Conservation (phyloP, 2,113 vertebrate genomes). For the Paradisaea rubra region DNA sequence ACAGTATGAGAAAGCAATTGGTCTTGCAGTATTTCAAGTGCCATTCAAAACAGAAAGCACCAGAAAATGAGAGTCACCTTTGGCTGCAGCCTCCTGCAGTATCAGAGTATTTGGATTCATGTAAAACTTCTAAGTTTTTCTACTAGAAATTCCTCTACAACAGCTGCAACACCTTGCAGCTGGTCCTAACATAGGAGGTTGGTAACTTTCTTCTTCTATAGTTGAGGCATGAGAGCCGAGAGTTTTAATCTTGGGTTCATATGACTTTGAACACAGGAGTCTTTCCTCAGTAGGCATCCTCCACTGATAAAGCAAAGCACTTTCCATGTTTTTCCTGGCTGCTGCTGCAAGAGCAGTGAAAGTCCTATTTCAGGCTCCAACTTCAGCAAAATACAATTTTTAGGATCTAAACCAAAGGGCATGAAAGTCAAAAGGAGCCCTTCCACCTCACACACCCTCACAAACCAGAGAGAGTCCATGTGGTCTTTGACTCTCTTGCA, state of each 20-base stretch:
- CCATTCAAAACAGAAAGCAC: neutral
- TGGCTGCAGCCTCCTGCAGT: neutral
- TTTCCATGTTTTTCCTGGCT: neutral
- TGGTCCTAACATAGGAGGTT: neutral
- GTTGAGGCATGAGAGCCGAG: neutral
- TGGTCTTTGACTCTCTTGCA: neutral
- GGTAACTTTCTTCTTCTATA: neutral
- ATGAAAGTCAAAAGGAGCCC: neutral
- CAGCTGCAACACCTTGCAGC: neutral
- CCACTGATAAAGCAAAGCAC: neutral
- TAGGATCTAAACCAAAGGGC: neutral
- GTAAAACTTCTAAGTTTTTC: neutral
- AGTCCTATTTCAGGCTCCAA: neutral
- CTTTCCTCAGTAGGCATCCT: neutral
- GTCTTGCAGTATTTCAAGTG: neutral
- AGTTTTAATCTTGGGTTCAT: neutral
- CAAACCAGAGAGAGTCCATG: neutral
- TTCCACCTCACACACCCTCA: neutral
- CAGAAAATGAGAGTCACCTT: neutral
- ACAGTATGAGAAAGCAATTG: neutral
- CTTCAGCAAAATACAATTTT: neutral
- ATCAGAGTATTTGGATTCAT: neutral
- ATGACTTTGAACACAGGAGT: neutral
- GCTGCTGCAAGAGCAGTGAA: neutral
- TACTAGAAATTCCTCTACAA: neutral